These are phyloP conservation scores for Pocillopora grandis DNA, from an alignment of 92 coral and sea anemone species.

Conservation along the genomic window DNA sequence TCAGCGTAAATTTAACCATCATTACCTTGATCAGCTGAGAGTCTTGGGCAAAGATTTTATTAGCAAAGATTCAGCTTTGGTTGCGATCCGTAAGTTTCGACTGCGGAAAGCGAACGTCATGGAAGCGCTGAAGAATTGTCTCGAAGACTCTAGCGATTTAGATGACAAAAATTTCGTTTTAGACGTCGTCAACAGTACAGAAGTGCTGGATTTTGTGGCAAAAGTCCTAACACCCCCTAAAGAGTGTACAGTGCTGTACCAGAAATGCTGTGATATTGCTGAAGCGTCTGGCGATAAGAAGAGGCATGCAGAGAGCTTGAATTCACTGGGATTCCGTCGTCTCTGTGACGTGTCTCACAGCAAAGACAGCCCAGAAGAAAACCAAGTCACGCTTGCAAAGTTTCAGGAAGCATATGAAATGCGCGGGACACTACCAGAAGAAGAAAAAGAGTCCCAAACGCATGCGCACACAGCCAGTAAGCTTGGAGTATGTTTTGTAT, in stretches of 20 bases:
- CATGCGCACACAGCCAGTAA: conserved; percentile 31
- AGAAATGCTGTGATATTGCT: conserved; percentile 20
- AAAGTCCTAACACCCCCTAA: conserved; percentile 21
- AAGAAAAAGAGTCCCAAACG: conserved; percentile 16
- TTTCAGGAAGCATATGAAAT: conserved; percentile 11
- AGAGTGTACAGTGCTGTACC: conserved; percentile 17
- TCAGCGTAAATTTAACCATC: background rate
- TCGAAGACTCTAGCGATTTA: background rate
- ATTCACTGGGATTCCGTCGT: conserved; percentile 18
- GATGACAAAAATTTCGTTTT: background rate
- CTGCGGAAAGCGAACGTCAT: conserved; percentile 4
- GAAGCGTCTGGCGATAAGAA: background rate
- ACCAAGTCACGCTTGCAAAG: background rate
- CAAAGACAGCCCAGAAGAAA: background rate
- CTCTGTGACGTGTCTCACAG: conserved; percentile 32
- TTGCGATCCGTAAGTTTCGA: background rate
- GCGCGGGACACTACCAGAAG: background rate
- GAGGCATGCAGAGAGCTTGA: conserved; percentile 28
- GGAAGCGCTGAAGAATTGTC: background rate
- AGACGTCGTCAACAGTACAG: conserved; percentile 15
- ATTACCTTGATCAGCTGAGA: background rate
- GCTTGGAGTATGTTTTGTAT: conserved; percentile 15
- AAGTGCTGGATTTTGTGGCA: conserved; percentile 23
- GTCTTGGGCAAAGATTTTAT: background rate
- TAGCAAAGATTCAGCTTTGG: background rate